Evolutionary conservation across 2,113 vertebrate genomes (phyloP).

Genomic region (Tenebrosternarchus preto): DNA sequence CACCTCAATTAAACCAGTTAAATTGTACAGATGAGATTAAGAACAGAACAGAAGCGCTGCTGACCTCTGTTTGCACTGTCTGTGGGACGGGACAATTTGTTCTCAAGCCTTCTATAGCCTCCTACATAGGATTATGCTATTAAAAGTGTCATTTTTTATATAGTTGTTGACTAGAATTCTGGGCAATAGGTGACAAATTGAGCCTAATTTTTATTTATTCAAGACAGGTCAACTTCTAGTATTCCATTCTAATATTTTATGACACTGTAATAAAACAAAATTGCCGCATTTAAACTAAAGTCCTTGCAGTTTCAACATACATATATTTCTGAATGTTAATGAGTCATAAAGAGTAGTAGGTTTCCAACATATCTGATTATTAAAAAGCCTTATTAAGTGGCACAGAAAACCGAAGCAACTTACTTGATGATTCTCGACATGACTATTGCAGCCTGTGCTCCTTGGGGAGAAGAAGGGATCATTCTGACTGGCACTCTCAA

Average conservation of each 20-base stretch:
- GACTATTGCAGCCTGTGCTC: slow-evolving; percentile 66
- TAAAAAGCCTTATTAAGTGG: background rate
- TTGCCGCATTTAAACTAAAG: too few relatives aligned
- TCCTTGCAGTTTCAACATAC: too few relatives aligned
- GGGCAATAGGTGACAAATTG: background rate
- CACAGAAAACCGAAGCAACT: background rate
- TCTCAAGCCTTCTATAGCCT: background rate
- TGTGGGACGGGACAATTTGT: slow-evolving; percentile 3
- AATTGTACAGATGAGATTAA: slow-evolving; percentile 19
- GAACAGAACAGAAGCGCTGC: background rate
- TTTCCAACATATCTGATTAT: background rate
- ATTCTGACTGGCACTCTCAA: slow-evolving; percentile 66
- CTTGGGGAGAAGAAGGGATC: slow-evolving; percentile 59
- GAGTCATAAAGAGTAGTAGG: too few relatives aligned
- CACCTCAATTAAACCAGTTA: background rate
- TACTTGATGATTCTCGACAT: slow-evolving; percentile 78
- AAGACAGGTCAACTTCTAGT: too few relatives aligned
- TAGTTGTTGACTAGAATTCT: background rate
- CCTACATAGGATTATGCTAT: background rate
- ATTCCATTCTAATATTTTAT: too few relatives aligned
- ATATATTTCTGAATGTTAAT: too few relatives aligned
- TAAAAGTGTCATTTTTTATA: background rate
- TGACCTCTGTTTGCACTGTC: slow-evolving; percentile 15
- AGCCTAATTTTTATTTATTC: background rate
- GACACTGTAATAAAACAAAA: too few relatives aligned